phyloP scores from a whole-genome alignment of 2,113 vertebrate species.

The Illadopsis cleaveri region DNA sequence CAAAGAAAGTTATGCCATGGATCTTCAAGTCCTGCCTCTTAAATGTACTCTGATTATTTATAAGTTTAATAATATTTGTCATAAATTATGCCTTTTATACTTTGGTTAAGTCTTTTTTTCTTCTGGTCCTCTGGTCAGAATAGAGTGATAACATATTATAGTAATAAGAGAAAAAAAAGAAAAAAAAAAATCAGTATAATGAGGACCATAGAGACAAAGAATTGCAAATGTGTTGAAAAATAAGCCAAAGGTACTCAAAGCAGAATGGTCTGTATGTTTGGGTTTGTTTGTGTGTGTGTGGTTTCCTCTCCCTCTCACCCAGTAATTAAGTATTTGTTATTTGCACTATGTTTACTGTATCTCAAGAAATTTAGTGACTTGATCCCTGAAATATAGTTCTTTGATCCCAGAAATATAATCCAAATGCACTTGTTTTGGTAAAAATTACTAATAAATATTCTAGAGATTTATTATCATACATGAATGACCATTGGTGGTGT shows the following conservation, averaged over 20 bases:
- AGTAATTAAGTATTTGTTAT: not conserved
- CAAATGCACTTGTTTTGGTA: not conserved
- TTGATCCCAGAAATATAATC: not conserved
- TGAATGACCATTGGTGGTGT: not conserved
- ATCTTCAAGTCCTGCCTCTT: not conserved
- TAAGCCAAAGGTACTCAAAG: not conserved
- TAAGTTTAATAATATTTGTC: not conserved
- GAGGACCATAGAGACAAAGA: not conserved
- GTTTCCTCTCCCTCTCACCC: accelerated
- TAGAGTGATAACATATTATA: not conserved
- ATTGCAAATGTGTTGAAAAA: not conserved
- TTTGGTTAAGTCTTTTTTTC: not conserved
- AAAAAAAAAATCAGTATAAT: not conserved
- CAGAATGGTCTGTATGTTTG: not conserved
- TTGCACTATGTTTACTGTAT: not conserved
- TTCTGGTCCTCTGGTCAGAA: not conserved
- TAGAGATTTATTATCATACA: not conserved
- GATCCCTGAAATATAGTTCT: not conserved
- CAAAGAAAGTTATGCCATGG: not conserved
- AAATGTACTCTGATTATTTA: not conserved
- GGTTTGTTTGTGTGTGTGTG: not conserved
- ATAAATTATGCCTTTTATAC: not conserved
- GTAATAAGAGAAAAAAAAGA: too few relatives aligned
- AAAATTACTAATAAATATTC: not conserved
- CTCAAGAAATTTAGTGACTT: not conserved